Percentiles rank a stretch among this genome's conserved stretches.
Evolutionary conservation across 2,797 vertebrate genomes (phyloP).

Genomic region (Telmatherina bonti): DNA sequence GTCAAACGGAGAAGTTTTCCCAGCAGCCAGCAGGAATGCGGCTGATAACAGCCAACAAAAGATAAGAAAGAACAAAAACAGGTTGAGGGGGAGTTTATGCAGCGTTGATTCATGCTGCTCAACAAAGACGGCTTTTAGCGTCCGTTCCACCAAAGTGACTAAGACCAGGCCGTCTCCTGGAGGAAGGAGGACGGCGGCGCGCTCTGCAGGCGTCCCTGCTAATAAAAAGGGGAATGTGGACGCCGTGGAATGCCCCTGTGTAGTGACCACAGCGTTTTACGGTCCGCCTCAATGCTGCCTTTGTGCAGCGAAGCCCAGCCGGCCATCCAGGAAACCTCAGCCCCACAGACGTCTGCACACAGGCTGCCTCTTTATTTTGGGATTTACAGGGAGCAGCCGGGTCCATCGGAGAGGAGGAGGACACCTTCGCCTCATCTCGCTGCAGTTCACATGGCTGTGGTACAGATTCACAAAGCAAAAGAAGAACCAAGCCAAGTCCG

Average conservation of each 20-base stretch:
- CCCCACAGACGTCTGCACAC: constrained; percentile 52
- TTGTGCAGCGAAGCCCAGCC: constrained; percentile 74
- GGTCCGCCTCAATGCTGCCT: constrained; percentile 69
- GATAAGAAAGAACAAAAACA: constrained; percentile 9
- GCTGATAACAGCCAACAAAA: neutral
- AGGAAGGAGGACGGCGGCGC: constrained; percentile 53
- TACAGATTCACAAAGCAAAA: too few relatives aligned
- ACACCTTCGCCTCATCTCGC: neutral
- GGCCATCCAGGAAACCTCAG: constrained; percentile 69
- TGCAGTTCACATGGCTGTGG: too few relatives aligned
- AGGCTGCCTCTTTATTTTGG: constrained; percentile 65
- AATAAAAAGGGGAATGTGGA: constrained; percentile 58
- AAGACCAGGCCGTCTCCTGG: constrained; percentile 7
- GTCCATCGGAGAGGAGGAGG: neutral
- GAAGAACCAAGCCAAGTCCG: too few relatives aligned
- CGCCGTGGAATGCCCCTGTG: constrained; percentile 63
- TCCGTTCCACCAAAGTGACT: too few relatives aligned
- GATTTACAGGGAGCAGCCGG: constrained; percentile 37
- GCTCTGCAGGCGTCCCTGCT: constrained; percentile 27
- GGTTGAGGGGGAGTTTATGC: neutral
- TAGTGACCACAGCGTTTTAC: constrained; percentile 73
- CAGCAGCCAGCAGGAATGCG: neutral
- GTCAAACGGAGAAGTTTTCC: neutral
- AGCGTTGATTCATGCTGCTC: neutral
- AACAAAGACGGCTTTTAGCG: neutral